Conservation (phyloP, 1,140 invertebrate species). For the Acromyrmex charruanus region DNA sequence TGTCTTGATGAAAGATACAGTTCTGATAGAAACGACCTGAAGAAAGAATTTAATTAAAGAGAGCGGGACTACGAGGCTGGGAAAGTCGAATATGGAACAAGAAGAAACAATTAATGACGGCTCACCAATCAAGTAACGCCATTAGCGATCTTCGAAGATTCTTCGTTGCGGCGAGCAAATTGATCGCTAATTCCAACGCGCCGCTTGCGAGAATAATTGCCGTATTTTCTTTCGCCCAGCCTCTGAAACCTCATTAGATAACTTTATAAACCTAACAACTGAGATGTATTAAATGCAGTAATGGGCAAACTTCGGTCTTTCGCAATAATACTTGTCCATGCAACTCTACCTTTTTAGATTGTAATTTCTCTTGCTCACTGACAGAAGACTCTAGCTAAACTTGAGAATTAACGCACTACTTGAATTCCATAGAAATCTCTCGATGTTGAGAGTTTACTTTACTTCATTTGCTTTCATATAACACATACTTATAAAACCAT, state of each 20-base stretch:
- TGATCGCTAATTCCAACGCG: slow-evolving; percentile 8
- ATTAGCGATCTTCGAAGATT: slow-evolving; percentile 3
- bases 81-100: slow-evolving; percentile 29
- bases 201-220: background rate
- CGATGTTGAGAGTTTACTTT: background rate
- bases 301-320: slow-evolving; percentile 8
- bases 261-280: background rate
- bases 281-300: slow-evolving; percentile 5
- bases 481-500: background rate
- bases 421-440: slow-evolving; percentile 2
- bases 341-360: background rate
- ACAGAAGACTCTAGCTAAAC: slow-evolving; percentile 17
- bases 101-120: slow-evolving; percentile 35
- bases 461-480: background rate
- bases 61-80: background rate
- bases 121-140: background rate
- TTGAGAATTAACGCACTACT: background rate
- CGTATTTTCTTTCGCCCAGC: background rate
- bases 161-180: background rate
- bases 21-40: background rate
- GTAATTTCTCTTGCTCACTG: background rate
- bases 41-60: slow-evolving; percentile 33
- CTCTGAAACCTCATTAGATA: background rate
- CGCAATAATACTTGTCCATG: background rate
- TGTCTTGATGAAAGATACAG: slow-evolving; percentile 17